Evolutionary conservation across 2,113 vertebrate genomes (phyloP), one percentile per base, ranked within the genome.

Genomic region (Dicaeum eximium): DNA sequence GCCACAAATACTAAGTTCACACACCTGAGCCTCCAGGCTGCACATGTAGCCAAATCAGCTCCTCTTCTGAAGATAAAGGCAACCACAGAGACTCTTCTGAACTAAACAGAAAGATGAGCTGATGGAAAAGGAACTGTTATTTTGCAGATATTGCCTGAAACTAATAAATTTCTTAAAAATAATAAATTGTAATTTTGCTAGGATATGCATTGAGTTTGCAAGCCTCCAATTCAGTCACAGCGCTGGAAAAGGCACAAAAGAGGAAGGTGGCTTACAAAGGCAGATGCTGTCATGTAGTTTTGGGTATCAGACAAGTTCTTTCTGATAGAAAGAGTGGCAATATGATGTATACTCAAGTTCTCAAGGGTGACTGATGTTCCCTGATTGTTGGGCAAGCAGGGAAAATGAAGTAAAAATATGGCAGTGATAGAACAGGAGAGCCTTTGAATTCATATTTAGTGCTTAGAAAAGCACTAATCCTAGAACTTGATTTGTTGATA

Each of bases 121-220:
- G 25, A 35, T 1, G 27, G 23, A 40, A 79, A 69, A 57, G 4
- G 2, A 90, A 45, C 28, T 22, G 9, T 33, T 7, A 83, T 50
- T 86, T 91, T 86, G 10, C 22, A 80, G 35, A 28, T 37, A 56
- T 3, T 56, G 11, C 61, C 51, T 30, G 45, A 85, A 91, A 77
- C 2, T 1, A 23, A 58, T 17, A 0, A 7, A 27, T 64, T 71
- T 42, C 44, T 7, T 0, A 10, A 37, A 51, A 64, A 45, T 22
- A 20, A 16, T 58, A n/a, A 50, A 56, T 60, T 2, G 2, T 40
- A 33, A 71, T 78, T 77, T 62, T 27, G 21, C 23, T 65, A 56
- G 33, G 18, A 58, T 6, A 42, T 28, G 25, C 20, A 71, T 3
- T 71, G 21, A 67, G 20, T 69, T 54, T 70, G 9, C 22, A 78